Evolutionary conservation across 2,113 vertebrate genomes (phyloP), one percentile per base, ranked within the genome.

Genomic region (Gambusia holbrooki): DNA sequence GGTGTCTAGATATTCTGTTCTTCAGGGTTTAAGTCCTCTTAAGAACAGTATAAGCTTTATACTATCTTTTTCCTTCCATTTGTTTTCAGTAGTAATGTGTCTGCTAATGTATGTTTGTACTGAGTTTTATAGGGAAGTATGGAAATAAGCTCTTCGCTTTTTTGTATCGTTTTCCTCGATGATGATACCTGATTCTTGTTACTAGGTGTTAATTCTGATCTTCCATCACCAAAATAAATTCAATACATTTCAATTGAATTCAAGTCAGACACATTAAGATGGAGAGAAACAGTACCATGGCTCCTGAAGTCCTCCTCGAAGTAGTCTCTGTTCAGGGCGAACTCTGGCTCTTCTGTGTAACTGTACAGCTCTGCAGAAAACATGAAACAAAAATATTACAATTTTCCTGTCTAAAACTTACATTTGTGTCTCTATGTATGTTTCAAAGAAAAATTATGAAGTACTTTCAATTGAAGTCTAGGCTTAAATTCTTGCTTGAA

Each of bases 271-370:
- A 48, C 27, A 22, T 17, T n/a, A 3, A 19, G 7, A 25, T 19
- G 2, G 48, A 22, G 35, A 22, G 0, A 66, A 12, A 69, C 32
- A 27, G 0, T 95, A 99, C 98, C 97, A 90, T 98, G 96, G 35
- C 85, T 88, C 32, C 81, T 95, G 86, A 98, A 98, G 89, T 98
- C 97, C 87, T 99, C 97, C 73, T 99, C 96, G 76, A 99, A 99
- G 92, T 96, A 99, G 77, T 95, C 95, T 87, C 95, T 92, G 94
- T 98, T 99, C 67, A 95, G 90, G 78, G 93, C 92, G 67, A 99
- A 98, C 90, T 99, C 98, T 0, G 94, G 96, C 84, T 97, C 97
- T 89, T 99, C 98, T 0, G 98, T 99, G 95, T 99, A 99, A 89
- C 98, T 99, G 93, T 97, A 99, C 40, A 99, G 93, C 91, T 99